phyloP scores from a whole-genome alignment of 2,797 vertebrate genomes.

The Lepus oiostolus region DNA sequence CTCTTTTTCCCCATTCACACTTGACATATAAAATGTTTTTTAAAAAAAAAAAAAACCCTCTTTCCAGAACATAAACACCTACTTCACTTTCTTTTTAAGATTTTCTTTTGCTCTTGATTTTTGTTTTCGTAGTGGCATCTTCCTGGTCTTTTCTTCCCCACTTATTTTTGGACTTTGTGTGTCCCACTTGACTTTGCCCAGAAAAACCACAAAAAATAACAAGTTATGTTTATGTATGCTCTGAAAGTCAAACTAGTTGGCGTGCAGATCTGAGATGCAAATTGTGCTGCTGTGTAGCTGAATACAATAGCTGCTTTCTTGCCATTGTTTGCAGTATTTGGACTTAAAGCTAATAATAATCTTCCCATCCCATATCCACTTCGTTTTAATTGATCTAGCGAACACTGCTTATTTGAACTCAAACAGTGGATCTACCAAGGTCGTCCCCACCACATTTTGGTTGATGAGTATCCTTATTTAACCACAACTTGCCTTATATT shows the following conservation, averaged over 20 bases:
- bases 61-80: too few relatives aligned
- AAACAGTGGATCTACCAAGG: neutral
- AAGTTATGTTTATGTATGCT: slow-evolving; percentile 21
- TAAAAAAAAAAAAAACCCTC: neutral
- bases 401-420: slow-evolving; percentile 13
- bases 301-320: neutral
- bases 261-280: neutral
- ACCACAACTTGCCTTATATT: neutral
- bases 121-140: slow-evolving; percentile 48
- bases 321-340: slow-evolving; percentile 36
- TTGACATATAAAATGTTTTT: slow-evolving; percentile 12
- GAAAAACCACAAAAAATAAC: slow-evolving; percentile 34
- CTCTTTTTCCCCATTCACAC: neutral
- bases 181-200: slow-evolving; percentile 31
- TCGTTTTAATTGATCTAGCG: slow-evolving; percentile 40
- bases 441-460: neutral
- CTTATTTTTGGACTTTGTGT: neutral
- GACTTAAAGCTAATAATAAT: slow-evolving; percentile 3
- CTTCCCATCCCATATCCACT: neutral
- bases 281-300: neutral
- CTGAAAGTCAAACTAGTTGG: neutral
- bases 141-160: neutral
- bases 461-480: neutral
- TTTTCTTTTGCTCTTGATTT: slow-evolving; percentile 59
- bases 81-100: neutral